Base-by-base conservation (phyloP, 2,888 invertebrate genomes). In the Drosophila mimetica region DNA sequence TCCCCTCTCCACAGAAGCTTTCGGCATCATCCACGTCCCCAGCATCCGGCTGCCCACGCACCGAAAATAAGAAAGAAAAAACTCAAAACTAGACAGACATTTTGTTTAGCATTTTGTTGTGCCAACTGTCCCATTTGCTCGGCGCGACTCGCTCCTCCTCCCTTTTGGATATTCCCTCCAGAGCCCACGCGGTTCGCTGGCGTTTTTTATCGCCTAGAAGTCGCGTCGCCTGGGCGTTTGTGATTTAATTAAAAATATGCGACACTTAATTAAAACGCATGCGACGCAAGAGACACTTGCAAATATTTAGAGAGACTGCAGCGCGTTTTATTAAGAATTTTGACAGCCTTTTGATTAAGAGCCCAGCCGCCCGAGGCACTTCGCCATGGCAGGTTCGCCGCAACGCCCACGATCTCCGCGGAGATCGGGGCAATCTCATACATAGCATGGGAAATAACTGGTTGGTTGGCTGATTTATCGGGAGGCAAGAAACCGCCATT, bases 261-360 rank as follows among this genome's bases (percentile, higher is more conserved):
- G 78, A 78, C 78, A 79, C 76, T 79, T 79, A 82, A 79, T 82
- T 82, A 79, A 79, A 79, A 79, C 60, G 79, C 79, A 75, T 80
- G 77, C 81, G 67, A 48, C 36, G 30, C 5, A 54, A 67, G 41
- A 78, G 60, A 77, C 82, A 69, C 54, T 61, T 58, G 42, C 59
- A 74, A 71, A 59, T 66, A 66, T 52, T 57, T 51, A 41, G 41
- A 50, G 39, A 48, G 50, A 58, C 55, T 64, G 70, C 54, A 51
- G 47, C 61, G 69, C 55, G 60, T 74, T 79, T 79, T 79, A 79
- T 79, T 79, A 82, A 72, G 76, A 82, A 82, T 74, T 79, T 79
- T 79, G 82, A 79, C 79, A 79, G 79, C 74, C 32, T 74, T 79
- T 82, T 82, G 83, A 82, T 79, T 79, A 79, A 79, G 74, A 74